Base-by-base conservation (phyloP, 2,113 vertebrate species). In the Arvicanthis niloticus region DNA sequence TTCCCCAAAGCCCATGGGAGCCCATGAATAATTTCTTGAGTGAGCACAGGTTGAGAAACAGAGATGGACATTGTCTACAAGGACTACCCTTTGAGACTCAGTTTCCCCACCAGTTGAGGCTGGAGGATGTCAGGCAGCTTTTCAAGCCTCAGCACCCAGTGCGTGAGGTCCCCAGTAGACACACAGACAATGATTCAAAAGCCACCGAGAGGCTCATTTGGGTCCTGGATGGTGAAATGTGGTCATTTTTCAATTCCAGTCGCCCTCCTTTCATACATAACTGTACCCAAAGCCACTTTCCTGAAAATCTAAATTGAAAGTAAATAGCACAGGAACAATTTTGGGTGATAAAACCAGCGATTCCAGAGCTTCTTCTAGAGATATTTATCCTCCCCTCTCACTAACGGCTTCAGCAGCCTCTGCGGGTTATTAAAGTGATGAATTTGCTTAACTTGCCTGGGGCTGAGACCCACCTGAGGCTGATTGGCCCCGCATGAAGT, bases 221-320 rank as follows among this genome's bases (percentile, higher is more conserved):
- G 51, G 88, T 93, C 98, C 97, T 34, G 22, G 70, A 37, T 1
- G 81, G 97, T 92, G 60, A 92, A 98, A 98, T 96, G 88, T 94
- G 98, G 97, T 96, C 97, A 92, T 98, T 97, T 97, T 97, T 98
- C 98, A 98, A 91, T 93, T 95, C 94, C 80, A 97, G 96, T 97
- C 97, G 88, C 96, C 93, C 94, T 96, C 94, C 89, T 92, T 92
- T 97, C 89, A 72, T 96, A 88, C 97, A 95, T 95, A 97, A 97
- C 98, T 97, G 97, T 65, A 95, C 97, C 97, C 72, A 98, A 97
- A 75, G 97, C 97, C 96, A 97, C 96, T 98, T 98, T 96, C 98
- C 97, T 82, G 78, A 94, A 98, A 98, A 97, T 76, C 98, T 98
- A 98, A 98, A 98, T 98, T 98, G 98, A 98, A 99, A 98, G 98